Evolutionary conservation across 2,888 invertebrate species (phyloP).

Genomic region (Drosophila melanosoma): DNA sequence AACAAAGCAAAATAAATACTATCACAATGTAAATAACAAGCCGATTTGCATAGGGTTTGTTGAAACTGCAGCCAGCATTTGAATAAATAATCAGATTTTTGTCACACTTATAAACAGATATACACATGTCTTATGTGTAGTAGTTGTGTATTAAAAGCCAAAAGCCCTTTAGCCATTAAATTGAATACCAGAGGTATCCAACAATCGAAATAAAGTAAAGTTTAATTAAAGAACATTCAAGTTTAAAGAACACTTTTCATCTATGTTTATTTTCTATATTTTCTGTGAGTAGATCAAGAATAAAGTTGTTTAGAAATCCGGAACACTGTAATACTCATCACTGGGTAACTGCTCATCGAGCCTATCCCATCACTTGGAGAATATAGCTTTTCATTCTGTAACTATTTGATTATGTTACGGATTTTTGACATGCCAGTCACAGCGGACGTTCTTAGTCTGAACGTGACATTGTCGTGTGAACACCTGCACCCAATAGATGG

Average conservation of each 20-base stretch:
- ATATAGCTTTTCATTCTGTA: constrained; percentile 29
- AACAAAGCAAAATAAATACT: constrained; percentile 35
- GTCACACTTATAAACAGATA: constrained; percentile 23
- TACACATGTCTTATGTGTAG: background rate
- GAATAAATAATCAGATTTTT: constrained; percentile 58
- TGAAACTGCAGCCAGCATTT: constrained; percentile 20
- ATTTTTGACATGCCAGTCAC: constrained; percentile 71
- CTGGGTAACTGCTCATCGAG: constrained; percentile 3
- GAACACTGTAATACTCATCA: background rate
- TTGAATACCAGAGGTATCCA: background rate
- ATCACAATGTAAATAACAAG: constrained; percentile 18
- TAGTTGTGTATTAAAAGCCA: constrained; percentile 17
- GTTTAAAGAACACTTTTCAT: background rate
- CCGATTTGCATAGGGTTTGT: constrained; percentile 32
- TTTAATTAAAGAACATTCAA: background rate
- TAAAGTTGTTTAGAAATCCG: background rate
- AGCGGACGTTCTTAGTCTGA: constrained; percentile 52
- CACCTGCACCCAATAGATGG: background rate
- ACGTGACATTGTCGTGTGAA: constrained; percentile 47
- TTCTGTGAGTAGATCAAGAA: background rate
- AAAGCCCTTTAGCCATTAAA: constrained; percentile 31
- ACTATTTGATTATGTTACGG: constrained; percentile 39
- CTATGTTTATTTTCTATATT: background rate
- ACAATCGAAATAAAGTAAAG: background rate
- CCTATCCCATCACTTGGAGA: background rate